phyloP scores from a whole-genome alignment of 2,888 invertebrate genomes.

The Macrophya annulata region DNA sequence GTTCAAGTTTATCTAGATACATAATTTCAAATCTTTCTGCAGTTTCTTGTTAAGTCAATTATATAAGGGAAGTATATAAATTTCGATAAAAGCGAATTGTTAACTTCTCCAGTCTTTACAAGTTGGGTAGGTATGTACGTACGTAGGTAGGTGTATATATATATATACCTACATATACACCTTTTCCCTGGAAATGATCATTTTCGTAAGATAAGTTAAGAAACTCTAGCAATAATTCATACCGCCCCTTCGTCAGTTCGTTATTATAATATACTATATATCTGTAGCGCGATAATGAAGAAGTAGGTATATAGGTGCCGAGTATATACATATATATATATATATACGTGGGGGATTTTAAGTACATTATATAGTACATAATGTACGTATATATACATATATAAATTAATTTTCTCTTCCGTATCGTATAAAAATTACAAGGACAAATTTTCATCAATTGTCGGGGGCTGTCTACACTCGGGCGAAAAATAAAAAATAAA shows the following conservation, averaged over 20 bases:
- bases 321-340: neutral
- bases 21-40: neutral
- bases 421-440: neutral
- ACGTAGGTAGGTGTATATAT: too few species aligned
- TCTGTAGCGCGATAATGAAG: constrained; percentile 2
- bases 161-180: too few species aligned
- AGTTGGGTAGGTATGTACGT: neutral
- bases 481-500: neutral
- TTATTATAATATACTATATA: neutral
- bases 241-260: constrained; percentile 5
- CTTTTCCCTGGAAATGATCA: neutral
- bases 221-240: constrained; percentile 11
- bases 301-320: neutral
- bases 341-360: neutral
- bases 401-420: neutral
- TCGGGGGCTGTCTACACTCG: neutral
- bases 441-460: constrained; percentile 12
- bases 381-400: neutral
- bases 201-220: neutral
- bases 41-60: neutral
- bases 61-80: neutral
- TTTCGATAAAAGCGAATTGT: neutral
- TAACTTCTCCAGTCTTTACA: neutral
- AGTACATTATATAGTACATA: constrained; percentile 10
- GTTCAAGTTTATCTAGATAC: neutral